Evolutionary conservation across 2,797 vertebrate genomes (phyloP).

Genomic region (Atherinosoma microstoma): DNA sequence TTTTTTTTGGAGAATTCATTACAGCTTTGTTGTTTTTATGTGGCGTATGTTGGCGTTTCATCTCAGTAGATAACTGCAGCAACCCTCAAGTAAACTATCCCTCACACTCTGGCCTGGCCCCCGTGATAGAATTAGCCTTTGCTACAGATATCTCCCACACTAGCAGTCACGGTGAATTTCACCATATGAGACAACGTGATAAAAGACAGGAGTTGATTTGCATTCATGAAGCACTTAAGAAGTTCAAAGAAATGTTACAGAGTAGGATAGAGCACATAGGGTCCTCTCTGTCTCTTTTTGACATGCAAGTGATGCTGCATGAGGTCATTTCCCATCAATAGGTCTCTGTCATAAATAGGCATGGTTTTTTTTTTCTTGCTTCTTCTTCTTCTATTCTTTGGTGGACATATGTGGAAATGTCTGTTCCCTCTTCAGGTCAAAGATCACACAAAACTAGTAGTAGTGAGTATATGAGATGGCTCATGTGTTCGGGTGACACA

Average conservation of each 20-base stretch:
- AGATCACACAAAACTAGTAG: slow-evolving; percentile 36
- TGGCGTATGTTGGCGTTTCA: slow-evolving; percentile 53
- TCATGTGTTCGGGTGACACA: slow-evolving; percentile 49
- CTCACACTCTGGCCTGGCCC: slow-evolving; percentile 48
- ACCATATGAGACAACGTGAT: slow-evolving; percentile 70
- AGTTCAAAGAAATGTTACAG: slow-evolving; percentile 71
- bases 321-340: slow-evolving; percentile 33
- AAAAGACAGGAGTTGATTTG: slow-evolving; percentile 72
- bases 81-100: slow-evolving; percentile 58
- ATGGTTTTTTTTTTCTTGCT: slow-evolving; percentile 4
- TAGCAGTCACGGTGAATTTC: slow-evolving; percentile 64
- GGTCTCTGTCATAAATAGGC: slow-evolving; percentile 18
- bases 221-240: slow-evolving; percentile 67
- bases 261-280: slow-evolving; percentile 23
- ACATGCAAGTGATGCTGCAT: slow-evolving; percentile 24
- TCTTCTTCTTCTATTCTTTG: no score
- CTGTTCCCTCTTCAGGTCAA: slow-evolving; percentile 33
- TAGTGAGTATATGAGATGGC: slow-evolving; percentile 25
- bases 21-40: slow-evolving; percentile 64
- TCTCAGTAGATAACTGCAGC: slow-evolving; percentile 60
- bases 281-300: slow-evolving; percentile 32
- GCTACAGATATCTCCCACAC: slow-evolving; percentile 60
- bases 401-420: slow-evolving; percentile 23
- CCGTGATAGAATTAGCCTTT: slow-evolving; percentile 68
- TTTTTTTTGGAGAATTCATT: slow-evolving; percentile 48